phyloP scores from a whole-genome alignment of 2,888 invertebrate genomes.

The Eumacrocentrus americanus region DNA sequence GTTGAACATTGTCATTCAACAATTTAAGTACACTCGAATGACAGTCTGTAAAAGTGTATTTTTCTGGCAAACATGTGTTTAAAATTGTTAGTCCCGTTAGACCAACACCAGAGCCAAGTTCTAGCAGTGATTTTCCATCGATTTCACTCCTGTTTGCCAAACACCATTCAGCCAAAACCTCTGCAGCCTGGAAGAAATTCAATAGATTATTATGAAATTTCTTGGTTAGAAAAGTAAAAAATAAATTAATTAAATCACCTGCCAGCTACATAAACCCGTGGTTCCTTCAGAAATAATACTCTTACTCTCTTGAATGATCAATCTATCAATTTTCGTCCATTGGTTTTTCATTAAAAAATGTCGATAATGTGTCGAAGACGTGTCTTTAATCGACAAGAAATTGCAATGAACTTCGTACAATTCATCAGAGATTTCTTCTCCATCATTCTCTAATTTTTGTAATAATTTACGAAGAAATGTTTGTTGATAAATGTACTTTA shows the following conservation, averaged over 20 bases:
- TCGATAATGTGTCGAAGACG: slow-evolving; percentile 64
- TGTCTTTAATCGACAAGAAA: slow-evolving; percentile 60
- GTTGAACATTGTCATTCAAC: slow-evolving; percentile 68
- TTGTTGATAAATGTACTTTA: slow-evolving; percentile 69
- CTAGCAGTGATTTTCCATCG: slow-evolving; percentile 67
- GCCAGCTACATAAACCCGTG: slow-evolving; percentile 81
- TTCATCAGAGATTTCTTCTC: slow-evolving; percentile 69
- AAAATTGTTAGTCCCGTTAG: slow-evolving; percentile 72
- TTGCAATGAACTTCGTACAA: slow-evolving; percentile 69
- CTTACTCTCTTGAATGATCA: slow-evolving; percentile 73
- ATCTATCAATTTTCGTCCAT: slow-evolving; percentile 48
- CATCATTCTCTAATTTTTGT: slow-evolving; percentile 64
- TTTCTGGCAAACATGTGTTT: slow-evolving; percentile 64
- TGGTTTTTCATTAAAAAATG: slow-evolving; percentile 67
- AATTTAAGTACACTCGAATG: slow-evolving; percentile 71
- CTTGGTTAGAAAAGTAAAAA: too few species aligned
- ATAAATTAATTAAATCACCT: slow-evolving; percentile 61
- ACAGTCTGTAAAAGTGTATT: slow-evolving; percentile 73
- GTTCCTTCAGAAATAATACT: slow-evolving; percentile 79
- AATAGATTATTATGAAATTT: not conserved
- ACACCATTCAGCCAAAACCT: slow-evolving; percentile 76
- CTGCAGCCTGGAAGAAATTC: slow-evolving; percentile 68
- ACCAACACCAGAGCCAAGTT: slow-evolving; percentile 81
- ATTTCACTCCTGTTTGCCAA: slow-evolving; percentile 65
- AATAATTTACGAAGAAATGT: slow-evolving; percentile 73